Conservation (phyloP, 2,888 invertebrate genomes). For the Anaspis maculata region DNA sequence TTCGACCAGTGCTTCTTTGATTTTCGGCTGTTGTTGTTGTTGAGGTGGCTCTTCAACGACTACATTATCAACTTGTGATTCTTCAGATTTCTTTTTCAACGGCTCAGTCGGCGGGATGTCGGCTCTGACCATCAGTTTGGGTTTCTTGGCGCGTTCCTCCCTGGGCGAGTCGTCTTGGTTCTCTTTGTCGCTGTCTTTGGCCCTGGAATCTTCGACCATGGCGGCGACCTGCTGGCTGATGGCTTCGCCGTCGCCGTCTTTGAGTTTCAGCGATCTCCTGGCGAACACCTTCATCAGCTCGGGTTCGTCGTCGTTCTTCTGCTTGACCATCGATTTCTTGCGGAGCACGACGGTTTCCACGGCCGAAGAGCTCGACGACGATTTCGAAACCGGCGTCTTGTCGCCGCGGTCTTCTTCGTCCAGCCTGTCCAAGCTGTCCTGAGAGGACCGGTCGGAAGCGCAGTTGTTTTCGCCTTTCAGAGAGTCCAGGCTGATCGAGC, state of each 20-base stretch:
- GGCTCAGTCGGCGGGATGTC: constrained; percentile 17
- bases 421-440: constrained; percentile 30
- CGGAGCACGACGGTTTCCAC: constrained; percentile 45
- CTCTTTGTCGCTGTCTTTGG: constrained; percentile 60
- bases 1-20: constrained; percentile 7
- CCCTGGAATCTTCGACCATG: constrained; percentile 39
- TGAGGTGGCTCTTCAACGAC: constrained; percentile 13
- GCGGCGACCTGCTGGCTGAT: constrained; percentile 52
- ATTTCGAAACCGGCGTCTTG: constrained; percentile 41
- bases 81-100: constrained; percentile 20
- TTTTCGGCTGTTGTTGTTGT: constrained; percentile 7
- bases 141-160: constrained; percentile 41
- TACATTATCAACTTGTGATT: constrained; percentile 4
- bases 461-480: constrained; percentile 26
- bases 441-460: constrained; percentile 25
- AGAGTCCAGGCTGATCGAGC: constrained; percentile 49
- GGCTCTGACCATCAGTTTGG: constrained; percentile 15
- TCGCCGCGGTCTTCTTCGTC: constrained; percentile 40
- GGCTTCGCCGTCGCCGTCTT: constrained; percentile 56
- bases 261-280: constrained; percentile 69
- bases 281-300: constrained; percentile 78
- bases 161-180: constrained; percentile 50
- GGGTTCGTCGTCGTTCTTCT: constrained; percentile 61
- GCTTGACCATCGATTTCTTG: constrained; percentile 46
- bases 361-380: no score